A percentile compares a stretch with the other conserved stretches of the same genome.
Evolutionary conservation across 2,113 vertebrate genomes (phyloP).

Genomic region (Spheniscus mendiculus): DNA sequence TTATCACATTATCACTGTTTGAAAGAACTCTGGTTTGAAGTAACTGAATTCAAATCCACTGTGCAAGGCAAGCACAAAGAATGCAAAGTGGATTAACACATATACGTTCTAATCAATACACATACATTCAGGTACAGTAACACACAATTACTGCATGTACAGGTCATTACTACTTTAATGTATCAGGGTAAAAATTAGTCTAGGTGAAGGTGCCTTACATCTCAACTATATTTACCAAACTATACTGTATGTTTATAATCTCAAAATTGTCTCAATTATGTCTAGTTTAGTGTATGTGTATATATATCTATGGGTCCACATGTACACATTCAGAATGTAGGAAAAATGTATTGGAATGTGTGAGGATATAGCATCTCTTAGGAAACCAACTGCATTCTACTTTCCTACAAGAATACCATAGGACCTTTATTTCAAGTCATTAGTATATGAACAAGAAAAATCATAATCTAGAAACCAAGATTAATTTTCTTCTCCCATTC

Average conservation of each 20-base stretch:
- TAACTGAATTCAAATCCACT: background rate
- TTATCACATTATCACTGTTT: background rate
- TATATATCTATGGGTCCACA: background rate
- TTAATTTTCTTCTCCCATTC: background rate
- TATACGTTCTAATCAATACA: background rate
- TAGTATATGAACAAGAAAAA: background rate
- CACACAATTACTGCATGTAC: background rate
- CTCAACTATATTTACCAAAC: background rate
- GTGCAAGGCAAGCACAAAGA: conserved; percentile 21
- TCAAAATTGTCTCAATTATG: background rate
- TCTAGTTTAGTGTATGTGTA: background rate
- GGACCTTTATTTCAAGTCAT: background rate
- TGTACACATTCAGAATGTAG: background rate
- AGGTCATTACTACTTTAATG: background rate
- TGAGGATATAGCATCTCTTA: background rate
- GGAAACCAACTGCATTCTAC: background rate
- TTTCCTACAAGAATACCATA: rapidly evolving
- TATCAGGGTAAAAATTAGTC: background rate
- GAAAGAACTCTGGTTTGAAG: background rate
- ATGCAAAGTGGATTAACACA: background rate
- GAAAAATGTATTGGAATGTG: background rate
- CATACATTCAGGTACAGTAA: background rate
- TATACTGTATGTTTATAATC: background rate
- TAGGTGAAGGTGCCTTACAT: background rate
- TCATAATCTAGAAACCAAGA: background rate